phyloP scores from a whole-genome alignment of 2,113 vertebrate genomes.

The Calyptomena viridis region DNA sequence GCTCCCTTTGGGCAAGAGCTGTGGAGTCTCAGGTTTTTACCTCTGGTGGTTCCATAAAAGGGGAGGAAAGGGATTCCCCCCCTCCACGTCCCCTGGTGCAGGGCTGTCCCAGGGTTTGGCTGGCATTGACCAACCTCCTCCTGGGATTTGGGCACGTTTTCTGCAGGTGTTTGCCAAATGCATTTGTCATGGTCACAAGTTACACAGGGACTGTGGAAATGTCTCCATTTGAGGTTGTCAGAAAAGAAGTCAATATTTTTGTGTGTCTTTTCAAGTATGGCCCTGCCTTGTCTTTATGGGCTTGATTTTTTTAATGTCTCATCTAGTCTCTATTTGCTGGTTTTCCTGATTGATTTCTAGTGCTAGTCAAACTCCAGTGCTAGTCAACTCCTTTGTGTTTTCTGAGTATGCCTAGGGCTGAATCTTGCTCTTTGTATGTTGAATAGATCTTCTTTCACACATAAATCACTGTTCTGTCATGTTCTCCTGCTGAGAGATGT shows the following conservation, averaged over 20 bases:
- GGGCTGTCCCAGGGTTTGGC: too few relatives aligned
- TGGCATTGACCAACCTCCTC: not conserved
- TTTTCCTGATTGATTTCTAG: not conserved
- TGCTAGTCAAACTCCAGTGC: not conserved
- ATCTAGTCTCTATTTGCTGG: not conserved
- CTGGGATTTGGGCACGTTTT: rapidly evolving
- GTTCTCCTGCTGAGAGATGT: not conserved
- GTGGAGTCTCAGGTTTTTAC: not conserved
- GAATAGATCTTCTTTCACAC: not conserved
- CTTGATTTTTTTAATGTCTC: not conserved
- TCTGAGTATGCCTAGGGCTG: not conserved
- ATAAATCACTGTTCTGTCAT: constrained; percentile 38
- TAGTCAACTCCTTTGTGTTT: not conserved
- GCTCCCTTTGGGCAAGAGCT: not conserved
- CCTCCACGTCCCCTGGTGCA: rapidly evolving
- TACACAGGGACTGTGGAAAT: not conserved
- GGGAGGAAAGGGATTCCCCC: not conserved
- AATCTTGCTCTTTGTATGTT: not conserved
- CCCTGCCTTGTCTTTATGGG: not conserved
- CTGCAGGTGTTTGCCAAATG: not conserved
- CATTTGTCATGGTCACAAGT: not conserved
- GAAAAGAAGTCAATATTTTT: not conserved
- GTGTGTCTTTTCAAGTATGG: not conserved
- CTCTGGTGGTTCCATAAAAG: not conserved
- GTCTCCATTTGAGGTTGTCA: not conserved